Conservation (phyloP, 2,113 vertebrate species). For the Climacteris rufus region DNA sequence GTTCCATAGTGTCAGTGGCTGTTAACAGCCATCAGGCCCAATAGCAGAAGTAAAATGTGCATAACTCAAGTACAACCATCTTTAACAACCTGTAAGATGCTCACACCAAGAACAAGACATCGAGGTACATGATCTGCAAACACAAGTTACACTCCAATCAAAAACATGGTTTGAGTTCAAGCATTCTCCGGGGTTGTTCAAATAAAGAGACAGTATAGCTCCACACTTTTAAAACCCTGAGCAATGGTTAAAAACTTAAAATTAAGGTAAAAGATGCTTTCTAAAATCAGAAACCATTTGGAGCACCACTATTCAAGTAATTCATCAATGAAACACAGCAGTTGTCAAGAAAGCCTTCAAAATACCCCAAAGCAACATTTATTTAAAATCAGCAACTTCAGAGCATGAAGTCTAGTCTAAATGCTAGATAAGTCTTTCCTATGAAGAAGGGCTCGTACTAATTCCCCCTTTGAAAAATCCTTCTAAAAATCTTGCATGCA, state of each 20-base stretch:
- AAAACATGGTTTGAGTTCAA: not conserved
- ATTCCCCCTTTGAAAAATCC: not conserved
- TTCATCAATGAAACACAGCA: not conserved
- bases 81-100: not conserved
- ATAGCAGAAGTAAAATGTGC: conserved; percentile 48
- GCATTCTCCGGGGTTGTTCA: not conserved
- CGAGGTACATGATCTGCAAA: not conserved
- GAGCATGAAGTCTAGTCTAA: not conserved
- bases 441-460: not conserved
- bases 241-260: not conserved
- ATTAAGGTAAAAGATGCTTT: not conserved
- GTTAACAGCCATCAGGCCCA: conserved; percentile 32
- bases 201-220: not conserved
- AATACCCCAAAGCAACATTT: not conserved
- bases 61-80: not conserved
- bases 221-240: not conserved
- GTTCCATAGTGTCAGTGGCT: conserved; percentile 17
- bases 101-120: not conserved
- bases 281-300: not conserved
- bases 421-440: not conserved
- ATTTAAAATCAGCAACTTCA: not conserved
- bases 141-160: not conserved
- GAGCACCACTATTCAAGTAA: not conserved
- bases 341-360: not conserved
- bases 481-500: not conserved